phyloP scores from a whole-genome alignment of 2,797 vertebrate species.

The Chaunax sp. region DNA sequence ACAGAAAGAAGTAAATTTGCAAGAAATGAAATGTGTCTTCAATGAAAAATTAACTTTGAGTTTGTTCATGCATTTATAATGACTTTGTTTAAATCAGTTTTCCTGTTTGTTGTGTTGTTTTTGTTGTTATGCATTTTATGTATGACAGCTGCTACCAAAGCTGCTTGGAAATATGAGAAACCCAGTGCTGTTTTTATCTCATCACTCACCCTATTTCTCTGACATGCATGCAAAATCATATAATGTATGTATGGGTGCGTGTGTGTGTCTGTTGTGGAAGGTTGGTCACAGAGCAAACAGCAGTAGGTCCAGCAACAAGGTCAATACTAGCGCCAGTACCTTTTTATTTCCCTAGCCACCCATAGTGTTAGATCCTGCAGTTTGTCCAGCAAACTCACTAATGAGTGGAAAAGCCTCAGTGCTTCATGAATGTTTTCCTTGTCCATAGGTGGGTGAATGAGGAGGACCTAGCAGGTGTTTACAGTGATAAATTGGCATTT shows the following conservation, averaged over 20 bases:
- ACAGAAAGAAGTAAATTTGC: conserved; percentile 61
- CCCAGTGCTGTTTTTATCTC: conserved; percentile 46
- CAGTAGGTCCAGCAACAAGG: conserved; percentile 73
- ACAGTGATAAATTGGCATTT: conserved; percentile 33
- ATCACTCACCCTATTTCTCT: conserved; percentile 61
- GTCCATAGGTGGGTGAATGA: conserved; percentile 34
- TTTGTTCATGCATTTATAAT: conserved; percentile 72
- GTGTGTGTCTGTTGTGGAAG: conserved; percentile 25
- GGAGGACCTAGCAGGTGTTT: conserved; percentile 43
- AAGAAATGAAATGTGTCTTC: conserved; percentile 43
- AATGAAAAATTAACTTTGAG: conserved; percentile 54
- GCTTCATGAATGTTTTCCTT: conserved; percentile 59
- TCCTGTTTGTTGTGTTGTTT: conserved; percentile 25
- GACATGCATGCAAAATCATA: conserved; percentile 43
- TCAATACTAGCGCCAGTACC: conserved; percentile 81
- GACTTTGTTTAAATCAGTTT: conserved; percentile 55
- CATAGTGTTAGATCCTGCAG: conserved; percentile 69
- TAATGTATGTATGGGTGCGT: conserved; percentile 18
- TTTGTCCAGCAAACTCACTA: conserved; percentile 81
- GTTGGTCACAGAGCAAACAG: conserved; percentile 74
- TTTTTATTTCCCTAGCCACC: conserved; percentile 83
- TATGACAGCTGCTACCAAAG: conserved; percentile 26
- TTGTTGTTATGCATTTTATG: conserved; percentile 36
- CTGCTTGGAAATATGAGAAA: conserved; percentile 51
- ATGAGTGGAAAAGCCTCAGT: conserved; percentile 68